Evolutionary conservation across 2,113 vertebrate genomes (phyloP).

Genomic region (Erinaceus europaeus): DNA sequence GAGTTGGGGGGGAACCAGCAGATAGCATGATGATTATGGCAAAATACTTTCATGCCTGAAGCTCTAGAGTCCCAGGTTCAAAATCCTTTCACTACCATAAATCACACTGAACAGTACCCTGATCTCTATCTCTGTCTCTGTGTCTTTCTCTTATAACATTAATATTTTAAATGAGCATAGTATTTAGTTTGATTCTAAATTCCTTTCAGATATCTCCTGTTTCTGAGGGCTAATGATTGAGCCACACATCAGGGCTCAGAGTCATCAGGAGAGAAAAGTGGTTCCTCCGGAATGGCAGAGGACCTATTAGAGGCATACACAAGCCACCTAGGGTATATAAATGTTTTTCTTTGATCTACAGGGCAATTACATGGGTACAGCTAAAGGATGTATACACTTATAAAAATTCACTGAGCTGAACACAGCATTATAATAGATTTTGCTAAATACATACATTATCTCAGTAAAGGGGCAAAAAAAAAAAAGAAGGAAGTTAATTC

Average conservation of each 20-base stretch:
- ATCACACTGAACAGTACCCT: no score
- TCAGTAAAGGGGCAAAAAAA: background rate
- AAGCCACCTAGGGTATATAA: background rate
- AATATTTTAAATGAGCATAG: background rate
- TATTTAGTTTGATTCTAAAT: background rate
- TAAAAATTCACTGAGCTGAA: background rate
- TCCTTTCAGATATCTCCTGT: background rate
- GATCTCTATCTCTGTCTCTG: no score
- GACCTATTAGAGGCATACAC: background rate
- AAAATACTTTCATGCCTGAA: no score
- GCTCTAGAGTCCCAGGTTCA: no score
- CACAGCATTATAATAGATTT: background rate
- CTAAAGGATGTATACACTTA: background rate
- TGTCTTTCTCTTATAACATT: no score
- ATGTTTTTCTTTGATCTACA: background rate
- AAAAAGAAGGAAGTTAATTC: background rate
- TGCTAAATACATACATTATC: background rate
- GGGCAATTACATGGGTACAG: background rate
- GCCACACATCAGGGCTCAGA: background rate
- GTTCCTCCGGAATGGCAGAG: background rate
- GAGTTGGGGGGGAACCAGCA: no score
- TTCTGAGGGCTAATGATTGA: conserved; percentile 2
- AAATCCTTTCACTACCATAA: no score
- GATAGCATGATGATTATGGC: no score
- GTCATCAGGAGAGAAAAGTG: background rate